Percentiles rank a stretch among this genome's conserved stretches.
Evolutionary conservation across 2,888 invertebrate species (phyloP).

Genomic region (Eutolmus rufibarbis): DNA sequence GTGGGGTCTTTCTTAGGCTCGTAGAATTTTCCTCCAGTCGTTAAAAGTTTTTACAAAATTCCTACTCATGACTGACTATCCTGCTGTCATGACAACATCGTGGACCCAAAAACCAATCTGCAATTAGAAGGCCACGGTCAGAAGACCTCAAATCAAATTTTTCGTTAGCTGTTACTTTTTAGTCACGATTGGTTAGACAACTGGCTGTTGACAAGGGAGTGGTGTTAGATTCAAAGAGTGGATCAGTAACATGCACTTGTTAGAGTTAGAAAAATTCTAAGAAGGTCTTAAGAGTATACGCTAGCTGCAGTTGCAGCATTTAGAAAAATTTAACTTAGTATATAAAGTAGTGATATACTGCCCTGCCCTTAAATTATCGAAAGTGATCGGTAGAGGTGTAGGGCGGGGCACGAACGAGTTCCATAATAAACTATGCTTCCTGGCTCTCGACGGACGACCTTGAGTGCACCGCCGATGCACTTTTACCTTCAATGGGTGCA

Average conservation of each 20-base stretch:
- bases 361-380: not conserved
- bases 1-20: constrained; percentile 9
- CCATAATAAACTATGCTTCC: constrained; percentile 27
- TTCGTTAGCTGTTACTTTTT: constrained; percentile 8
- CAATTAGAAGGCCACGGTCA: constrained; percentile 17
- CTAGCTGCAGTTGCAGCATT: not conserved
- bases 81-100: constrained; percentile 1
- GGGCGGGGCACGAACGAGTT: not conserved
- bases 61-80: constrained; percentile 18
- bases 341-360: not conserved
- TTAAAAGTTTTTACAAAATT: not conserved
- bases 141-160: constrained; percentile 7
- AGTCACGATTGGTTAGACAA: constrained; percentile 16
- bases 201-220: not conserved
- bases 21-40: constrained; percentile 37
- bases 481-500: constrained; percentile 34
- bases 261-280: not conserved
- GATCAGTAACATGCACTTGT: constrained; percentile 17
- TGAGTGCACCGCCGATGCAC: constrained; percentile 17
- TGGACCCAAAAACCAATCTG: constrained; percentile 5
- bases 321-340: not conserved
- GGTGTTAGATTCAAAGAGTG: constrained; percentile 2
- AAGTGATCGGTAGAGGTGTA: not conserved
- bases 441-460: constrained; percentile 31
- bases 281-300: not conserved